Evolutionary conservation across 2,113 vertebrate genomes (phyloP).

Genomic region (human (Homo sapiens)): GRCh38 chr2:125268001-125268500

Average conservation of each 20-base stretch:
- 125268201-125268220: not conserved
- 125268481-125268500: not conserved
- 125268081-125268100: not conserved
- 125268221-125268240: rapidly evolving
- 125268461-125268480: not conserved
- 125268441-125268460: not conserved
- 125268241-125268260: not conserved
- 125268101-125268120: too few species aligned
- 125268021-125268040: not conserved
- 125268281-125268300: not conserved
- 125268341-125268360: not conserved
- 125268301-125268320: not conserved
- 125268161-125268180: not conserved
- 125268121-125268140: not conserved
- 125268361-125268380: not conserved
- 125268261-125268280: not conserved
- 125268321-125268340: not conserved
- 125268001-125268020: not conserved
- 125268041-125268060: not conserved
- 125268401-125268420: not conserved
- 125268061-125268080: not conserved
- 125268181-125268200: not conserved
- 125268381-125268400: not conserved
- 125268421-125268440: not conserved
- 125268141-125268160: not conserved